A percentile compares a stretch with the other conserved stretches of the same genome.
Conservation (phyloP, 2,113 vertebrate genomes). For the Pica pica region DNA sequence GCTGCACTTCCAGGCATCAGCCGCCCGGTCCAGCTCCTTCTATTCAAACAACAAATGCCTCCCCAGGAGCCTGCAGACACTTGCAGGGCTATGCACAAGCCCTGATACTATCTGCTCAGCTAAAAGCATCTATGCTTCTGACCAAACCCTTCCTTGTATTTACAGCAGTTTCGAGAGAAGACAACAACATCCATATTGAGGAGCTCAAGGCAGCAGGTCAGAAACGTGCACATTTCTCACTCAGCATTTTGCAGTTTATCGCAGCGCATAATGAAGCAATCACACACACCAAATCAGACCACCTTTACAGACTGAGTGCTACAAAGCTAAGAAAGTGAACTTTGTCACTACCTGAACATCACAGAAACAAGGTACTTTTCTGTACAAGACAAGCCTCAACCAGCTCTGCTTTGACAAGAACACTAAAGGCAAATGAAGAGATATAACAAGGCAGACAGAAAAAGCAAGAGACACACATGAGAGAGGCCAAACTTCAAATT, state of each 20-base stretch:
- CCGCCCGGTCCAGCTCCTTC: slow-evolving; percentile 19
- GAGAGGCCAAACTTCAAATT: background rate
- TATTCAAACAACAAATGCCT: slow-evolving; percentile 50
- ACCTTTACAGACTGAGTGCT: background rate
- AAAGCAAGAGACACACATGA: background rate
- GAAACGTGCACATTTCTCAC: background rate
- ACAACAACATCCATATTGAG: background rate
- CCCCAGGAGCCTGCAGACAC: slow-evolving; percentile 32
- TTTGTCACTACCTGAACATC: background rate
- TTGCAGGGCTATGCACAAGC: slow-evolving; percentile 48
- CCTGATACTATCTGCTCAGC: slow-evolving; percentile 79
- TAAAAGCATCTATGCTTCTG: slow-evolving; percentile 72
- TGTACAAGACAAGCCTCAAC: background rate
- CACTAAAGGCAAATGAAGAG: background rate
- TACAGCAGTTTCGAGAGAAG: slow-evolving; percentile 55
- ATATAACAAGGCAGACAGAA: background rate
- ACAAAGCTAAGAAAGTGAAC: background rate
- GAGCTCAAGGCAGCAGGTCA: background rate
- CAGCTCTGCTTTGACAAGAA: background rate
- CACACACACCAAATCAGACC: background rate
- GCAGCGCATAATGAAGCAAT: background rate
- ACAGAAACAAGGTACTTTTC: background rate
- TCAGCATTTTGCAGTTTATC: background rate
- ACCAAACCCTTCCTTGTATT: slow-evolving; percentile 93
- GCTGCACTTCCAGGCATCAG: slow-evolving; percentile 45